Evolutionary conservation across 2,113 vertebrate species (phyloP).

Genomic region (Bubo bubo): DNA sequence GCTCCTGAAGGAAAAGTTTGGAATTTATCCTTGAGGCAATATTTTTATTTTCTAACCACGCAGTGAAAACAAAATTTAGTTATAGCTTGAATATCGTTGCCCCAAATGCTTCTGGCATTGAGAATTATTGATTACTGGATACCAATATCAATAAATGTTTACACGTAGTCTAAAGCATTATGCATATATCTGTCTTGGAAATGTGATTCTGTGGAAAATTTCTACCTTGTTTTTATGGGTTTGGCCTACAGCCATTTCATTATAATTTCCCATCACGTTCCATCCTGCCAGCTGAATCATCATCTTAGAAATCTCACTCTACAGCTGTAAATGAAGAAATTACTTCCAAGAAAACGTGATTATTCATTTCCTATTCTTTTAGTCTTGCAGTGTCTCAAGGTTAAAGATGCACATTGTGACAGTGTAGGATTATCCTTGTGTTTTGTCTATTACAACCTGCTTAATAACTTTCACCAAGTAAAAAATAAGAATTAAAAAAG

Average conservation of each 20-base stretch:
- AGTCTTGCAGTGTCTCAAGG: neutral
- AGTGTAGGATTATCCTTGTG: neutral
- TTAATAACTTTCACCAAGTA: neutral
- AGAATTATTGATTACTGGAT: neutral
- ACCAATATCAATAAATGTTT: neutral
- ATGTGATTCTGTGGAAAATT: neutral
- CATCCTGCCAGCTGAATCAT: neutral
- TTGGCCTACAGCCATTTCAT: neutral
- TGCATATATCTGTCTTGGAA: neutral
- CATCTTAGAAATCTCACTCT: conserved; percentile 16
- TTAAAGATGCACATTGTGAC: neutral
- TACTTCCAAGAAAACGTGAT: conserved; percentile 19
- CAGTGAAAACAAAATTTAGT: neutral
- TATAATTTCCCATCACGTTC: neutral
- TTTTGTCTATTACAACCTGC: neutral
- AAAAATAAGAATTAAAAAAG: neutral
- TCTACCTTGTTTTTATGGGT: neutral
- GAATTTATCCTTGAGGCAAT: neutral
- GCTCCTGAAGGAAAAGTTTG: neutral
- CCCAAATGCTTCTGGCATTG: neutral
- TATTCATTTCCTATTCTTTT: conserved; percentile 8
- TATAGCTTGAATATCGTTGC: neutral
- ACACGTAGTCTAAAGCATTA: neutral
- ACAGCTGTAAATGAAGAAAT: conserved; percentile 26
- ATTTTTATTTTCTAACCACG: neutral